Percentiles rank a stretch among this genome's conserved stretches.
phyloP scores from a whole-genome alignment of 2,888 invertebrate species.

The Harpalus rufipes region DNA sequence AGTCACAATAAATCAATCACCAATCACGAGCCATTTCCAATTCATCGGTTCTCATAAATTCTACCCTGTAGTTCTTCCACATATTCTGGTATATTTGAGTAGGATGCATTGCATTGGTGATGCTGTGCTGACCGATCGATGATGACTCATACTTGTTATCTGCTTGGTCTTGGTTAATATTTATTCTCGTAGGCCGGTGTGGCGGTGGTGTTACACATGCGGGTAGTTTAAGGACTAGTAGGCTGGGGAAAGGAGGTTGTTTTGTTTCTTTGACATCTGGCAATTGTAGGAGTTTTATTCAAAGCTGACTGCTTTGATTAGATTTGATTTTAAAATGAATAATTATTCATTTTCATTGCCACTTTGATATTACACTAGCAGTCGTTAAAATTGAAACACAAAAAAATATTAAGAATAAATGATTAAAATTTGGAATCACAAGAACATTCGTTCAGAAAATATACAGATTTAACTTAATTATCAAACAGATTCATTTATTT shows the following conservation, averaged over 20 bases:
- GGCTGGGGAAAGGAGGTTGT: neutral
- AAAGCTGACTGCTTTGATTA: too few relatives aligned
- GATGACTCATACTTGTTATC: slow-evolving; percentile 52
- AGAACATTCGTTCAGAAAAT: too few relatives aligned
- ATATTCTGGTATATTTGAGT: too few relatives aligned
- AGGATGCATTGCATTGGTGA: slow-evolving; percentile 1
- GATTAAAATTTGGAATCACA: too few relatives aligned
- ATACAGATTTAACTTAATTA: too few relatives aligned
- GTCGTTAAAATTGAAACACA: too few relatives aligned
- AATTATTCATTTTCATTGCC: slow-evolving; percentile 9
- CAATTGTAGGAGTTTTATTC: too few relatives aligned
- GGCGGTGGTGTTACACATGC: slow-evolving; percentile 18
- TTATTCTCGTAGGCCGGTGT: neutral
- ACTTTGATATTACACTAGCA: neutral
- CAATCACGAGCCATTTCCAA: slow-evolving; percentile 70
- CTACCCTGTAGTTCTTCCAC: slow-evolving; percentile 67
- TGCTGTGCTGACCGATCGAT: slow-evolving; percentile 46
- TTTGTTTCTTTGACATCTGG: slow-evolving; percentile 50
- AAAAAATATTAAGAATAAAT: too few relatives aligned
- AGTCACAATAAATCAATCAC: slow-evolving; percentile 76
- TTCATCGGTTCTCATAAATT: slow-evolving; percentile 75
- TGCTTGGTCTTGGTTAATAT: slow-evolving; percentile 29
- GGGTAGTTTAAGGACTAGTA: neutral
- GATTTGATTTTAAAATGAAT: slow-evolving; percentile 1
- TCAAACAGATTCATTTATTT: too few relatives aligned